Percentiles rank a stretch among this genome's conserved stretches.
phyloP scores from a whole-genome alignment of 2,113 vertebrate genomes.

The Syngnathus scovelli region DNA sequence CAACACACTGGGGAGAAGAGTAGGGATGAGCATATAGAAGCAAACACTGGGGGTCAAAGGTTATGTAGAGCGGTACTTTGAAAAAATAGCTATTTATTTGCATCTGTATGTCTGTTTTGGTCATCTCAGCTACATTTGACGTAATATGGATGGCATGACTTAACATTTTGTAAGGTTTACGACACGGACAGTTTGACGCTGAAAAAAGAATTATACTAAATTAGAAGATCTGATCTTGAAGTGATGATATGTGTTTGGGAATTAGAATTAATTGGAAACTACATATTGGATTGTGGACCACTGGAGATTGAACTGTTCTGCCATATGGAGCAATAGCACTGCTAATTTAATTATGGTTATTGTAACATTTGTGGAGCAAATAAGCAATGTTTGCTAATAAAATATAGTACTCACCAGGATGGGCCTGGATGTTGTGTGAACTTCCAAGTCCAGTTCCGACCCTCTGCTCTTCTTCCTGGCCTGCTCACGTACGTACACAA shows the following conservation, averaged over 20 bases:
- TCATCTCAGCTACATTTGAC: too few species aligned
- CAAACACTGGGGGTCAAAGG: background rate
- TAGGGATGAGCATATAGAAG: background rate
- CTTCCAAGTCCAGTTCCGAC: slow-evolving; percentile 27
- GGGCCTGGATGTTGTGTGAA: slow-evolving; percentile 14
- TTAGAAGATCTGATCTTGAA: background rate
- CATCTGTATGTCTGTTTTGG: too few species aligned
- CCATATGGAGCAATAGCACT: background rate
- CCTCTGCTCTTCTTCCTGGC: slow-evolving; percentile 13
- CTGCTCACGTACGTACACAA: slow-evolving; percentile 47
- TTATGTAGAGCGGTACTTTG: background rate
- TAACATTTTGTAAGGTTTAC: background rate
- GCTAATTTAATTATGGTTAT: background rate
- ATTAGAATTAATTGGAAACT: background rate
- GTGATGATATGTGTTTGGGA: background rate
- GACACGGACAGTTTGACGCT: background rate
- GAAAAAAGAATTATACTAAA: background rate
- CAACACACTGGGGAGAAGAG: slow-evolving; percentile 54
- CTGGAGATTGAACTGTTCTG: background rate
- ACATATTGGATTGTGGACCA: background rate
- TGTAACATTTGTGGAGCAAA: background rate
- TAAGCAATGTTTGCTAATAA: background rate
- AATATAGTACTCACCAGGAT: slow-evolving; percentile 46
- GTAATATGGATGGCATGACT: too few species aligned
- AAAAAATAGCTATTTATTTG: too few species aligned